A percentile compares a stretch with the other conserved stretches of the same genome.
phyloP scores from a whole-genome alignment of 1,140 invertebrate genomes.

The Tetraneura akinire region DNA sequence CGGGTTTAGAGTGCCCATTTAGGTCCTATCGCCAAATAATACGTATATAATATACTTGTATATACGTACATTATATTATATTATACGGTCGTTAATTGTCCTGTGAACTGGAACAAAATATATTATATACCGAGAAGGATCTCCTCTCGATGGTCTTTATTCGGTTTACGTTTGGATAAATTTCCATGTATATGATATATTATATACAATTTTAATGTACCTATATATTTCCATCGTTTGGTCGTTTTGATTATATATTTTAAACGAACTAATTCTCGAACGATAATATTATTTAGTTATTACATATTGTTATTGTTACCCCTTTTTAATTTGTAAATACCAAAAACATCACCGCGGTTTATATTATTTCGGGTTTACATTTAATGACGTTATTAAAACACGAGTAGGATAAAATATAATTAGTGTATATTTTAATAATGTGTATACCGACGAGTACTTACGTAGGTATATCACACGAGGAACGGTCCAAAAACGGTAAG shows the following conservation, averaged over 20 bases:
- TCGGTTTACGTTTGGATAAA: neutral
- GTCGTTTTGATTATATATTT: too few relatives aligned
- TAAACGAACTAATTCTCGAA: too few relatives aligned
- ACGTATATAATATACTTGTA: too few relatives aligned
- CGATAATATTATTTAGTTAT: too few relatives aligned
- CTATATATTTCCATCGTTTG: too few relatives aligned
- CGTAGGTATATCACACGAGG: too few relatives aligned
- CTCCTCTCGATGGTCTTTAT: neutral
- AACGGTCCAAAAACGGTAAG: neutral
- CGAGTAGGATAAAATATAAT: neutral
- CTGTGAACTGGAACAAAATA: neutral
- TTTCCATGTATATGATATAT: neutral
- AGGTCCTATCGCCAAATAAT: constrained; percentile 5
- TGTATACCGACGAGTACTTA: neutral
- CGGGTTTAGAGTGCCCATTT: constrained; percentile 1
- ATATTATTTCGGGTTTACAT: too few relatives aligned
- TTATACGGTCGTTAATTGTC: neutral
- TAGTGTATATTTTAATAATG: neutral
- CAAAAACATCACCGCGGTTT: too few relatives aligned
- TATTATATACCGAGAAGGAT: neutral
- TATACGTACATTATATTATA: too few relatives aligned
- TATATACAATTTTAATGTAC: neutral
- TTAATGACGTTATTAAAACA: too few relatives aligned
- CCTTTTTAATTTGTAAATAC: too few relatives aligned
- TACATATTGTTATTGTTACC: too few relatives aligned